A percentile compares a stretch with the other conserved stretches of the same genome.
phyloP scores from a whole-genome alignment of 30 jellyfish, hydroid and myxozoan genomes.

The Hydra vulgaris region DNA sequence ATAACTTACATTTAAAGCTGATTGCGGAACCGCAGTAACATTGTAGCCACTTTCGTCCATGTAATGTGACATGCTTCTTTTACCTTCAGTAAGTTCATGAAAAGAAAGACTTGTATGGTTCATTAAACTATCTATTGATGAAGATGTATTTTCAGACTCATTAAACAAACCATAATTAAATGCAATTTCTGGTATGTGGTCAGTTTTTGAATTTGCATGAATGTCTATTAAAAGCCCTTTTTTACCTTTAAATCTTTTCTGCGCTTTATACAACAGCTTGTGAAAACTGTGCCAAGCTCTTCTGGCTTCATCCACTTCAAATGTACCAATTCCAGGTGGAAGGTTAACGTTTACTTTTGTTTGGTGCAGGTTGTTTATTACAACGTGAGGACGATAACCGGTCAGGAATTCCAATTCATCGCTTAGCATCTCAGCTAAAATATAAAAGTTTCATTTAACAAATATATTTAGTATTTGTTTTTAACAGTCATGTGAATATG shows the following conservation, averaged over 20 bases:
- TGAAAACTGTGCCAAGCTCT: slow-evolving; percentile 3
- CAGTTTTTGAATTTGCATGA: background rate
- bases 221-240: slow-evolving; percentile 2
- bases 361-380: background rate
- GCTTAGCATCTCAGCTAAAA: background rate
- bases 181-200: background rate
- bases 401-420: background rate
- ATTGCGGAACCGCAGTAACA: background rate
- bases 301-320: slow-evolving; percentile 1
- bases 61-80: background rate
- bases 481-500: too few species aligned
- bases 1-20: background rate
- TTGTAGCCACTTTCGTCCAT: background rate
- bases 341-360: background rate
- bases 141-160: background rate
- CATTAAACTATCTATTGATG: slow-evolving; percentile 2
- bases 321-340: background rate
- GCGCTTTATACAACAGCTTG: background rate
- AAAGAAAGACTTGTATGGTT: background rate
- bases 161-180: background rate
- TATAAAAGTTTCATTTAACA: background rate
- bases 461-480: too few species aligned
- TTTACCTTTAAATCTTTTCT: background rate
- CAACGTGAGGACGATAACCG: slow-evolving; percentile 5
- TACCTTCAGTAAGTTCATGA: background rate